Base-by-base conservation (phyloP, 2,113 vertebrate species). In the Hystrix brachyura region DNA sequence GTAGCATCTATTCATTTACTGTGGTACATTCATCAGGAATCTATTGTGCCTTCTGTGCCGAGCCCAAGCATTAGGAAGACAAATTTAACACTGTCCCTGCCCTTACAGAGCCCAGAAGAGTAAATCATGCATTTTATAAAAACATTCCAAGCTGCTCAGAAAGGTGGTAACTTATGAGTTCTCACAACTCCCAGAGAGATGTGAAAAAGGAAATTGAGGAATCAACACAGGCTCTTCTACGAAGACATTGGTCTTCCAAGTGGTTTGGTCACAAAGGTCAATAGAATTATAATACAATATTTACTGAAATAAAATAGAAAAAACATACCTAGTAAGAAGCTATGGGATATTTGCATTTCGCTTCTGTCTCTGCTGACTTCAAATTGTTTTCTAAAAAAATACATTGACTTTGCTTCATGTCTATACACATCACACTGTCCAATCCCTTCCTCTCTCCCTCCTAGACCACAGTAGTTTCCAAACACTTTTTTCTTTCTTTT, bases 61-160 rank as follows among this genome's bases (percentile, higher is more conserved):
- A 87, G 55, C 62, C 18, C 62, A 86, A 55, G 32, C 69, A 64
- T 94, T 32, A 90, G 60, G 71, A 90, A 94, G 82, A 89, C 29
- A 86, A 78, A 93, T 83, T 87, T 74, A 87, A 65, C 62, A 62
- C 34, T 86, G 18, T 29, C 38, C 32, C 43, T 87, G 32, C 12
- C 9, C 62, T 86, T 88, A 62, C 12, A 71, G 10, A 48, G 34
- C n/a, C 91, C 72, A 82, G 55, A 95, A 85, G 65, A 59, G 27
- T 74, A 93, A 53, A 78, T 88, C n/a, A 86, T 69, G 7, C 0
- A 60, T 91, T 87, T 93, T 72, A 57, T 48, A 83, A 95, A 94
- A 93, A 78, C 25, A 82, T 62, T 64, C 55, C 15, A 51, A 88
- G 71, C 34, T 57, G 10, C 57, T 82, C 59, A 62, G 29, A 91